phyloP scores from a whole-genome alignment of 2,888 invertebrate species.

The Phyto melanocephala region DNA sequence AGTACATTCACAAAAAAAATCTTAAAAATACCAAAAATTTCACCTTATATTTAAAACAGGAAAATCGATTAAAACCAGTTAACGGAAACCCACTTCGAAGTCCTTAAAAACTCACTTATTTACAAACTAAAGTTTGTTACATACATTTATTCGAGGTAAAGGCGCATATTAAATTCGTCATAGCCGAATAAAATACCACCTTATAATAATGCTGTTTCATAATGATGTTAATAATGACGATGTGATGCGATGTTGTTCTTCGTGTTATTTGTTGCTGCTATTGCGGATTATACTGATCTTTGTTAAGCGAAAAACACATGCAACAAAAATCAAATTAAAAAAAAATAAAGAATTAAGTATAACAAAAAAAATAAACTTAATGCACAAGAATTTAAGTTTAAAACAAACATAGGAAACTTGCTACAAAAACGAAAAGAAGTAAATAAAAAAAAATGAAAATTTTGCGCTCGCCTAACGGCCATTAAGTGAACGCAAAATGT shows the following conservation, averaged over 20 bases:
- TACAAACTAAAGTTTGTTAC: no score
- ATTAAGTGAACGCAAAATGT: conserved; percentile 56
- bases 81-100: no score
- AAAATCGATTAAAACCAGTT: no score
- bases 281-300: conserved; percentile 55
- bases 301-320: conserved; percentile 23
- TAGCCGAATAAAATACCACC: no score
- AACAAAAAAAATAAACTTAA: conserved; percentile 41
- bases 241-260: conserved; percentile 31
- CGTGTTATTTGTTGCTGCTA: conserved; percentile 1
- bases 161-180: no score
- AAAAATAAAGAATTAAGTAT: neutral
- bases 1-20: no score
- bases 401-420: conserved; percentile 53
- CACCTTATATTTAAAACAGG: no score
- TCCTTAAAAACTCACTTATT: no score
- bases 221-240: conserved; percentile 48
- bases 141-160: no score
- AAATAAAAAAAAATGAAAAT: conserved; percentile 43
- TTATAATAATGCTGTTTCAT: conserved; percentile 48
- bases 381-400: conserved; percentile 57
- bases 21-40: no score
- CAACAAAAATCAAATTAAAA: conserved; percentile 16
- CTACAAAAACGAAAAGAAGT: conserved; percentile 19
- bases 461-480: conserved; percentile 58